These are phyloP conservation scores for Sinocyclocheilus rhinocerous DNA, from an alignment of 2,113 vertebrate genomes.

Conservation along the genomic window DNA sequence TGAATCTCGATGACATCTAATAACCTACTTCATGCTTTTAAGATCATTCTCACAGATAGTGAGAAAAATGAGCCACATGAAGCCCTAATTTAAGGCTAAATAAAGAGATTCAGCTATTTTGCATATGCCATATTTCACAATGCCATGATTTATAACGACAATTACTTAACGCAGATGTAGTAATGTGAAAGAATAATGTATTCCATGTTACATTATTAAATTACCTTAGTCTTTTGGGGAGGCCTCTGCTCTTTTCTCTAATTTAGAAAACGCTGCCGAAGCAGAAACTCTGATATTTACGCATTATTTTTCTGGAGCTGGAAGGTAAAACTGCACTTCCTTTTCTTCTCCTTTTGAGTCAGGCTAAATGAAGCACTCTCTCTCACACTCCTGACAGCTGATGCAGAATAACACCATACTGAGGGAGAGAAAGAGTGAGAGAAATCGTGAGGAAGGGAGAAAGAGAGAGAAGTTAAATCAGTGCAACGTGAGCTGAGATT, in stretches of 20 bases:
- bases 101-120: neutral
- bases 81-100: neutral
- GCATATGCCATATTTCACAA: neutral
- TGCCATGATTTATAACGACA: neutral
- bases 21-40: neutral
- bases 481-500: constrained; percentile 29
- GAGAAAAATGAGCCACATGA: neutral
- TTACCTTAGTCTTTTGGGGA: constrained; percentile 12
- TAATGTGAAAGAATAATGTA: constrained; percentile 25
- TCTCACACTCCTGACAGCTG: constrained; percentile 45
- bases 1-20: constrained; percentile 19
- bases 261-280: neutral
- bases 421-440: neutral
- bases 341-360: constrained; percentile 49
- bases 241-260: neutral
- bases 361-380: constrained; percentile 45
- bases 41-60: neutral
- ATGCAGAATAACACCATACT: constrained; percentile 32
- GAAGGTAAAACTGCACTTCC: constrained; percentile 55
- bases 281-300: constrained; percentile 51
- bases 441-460: neutral
- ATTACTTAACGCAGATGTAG: neutral
- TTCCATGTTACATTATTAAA: constrained; percentile 17
- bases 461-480: neutral
- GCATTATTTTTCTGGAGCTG: constrained; percentile 55